Evolutionary conservation across 2,113 vertebrate species (phyloP), one percentile per base, ranked within the genome.

Genomic region (Melanostigma gelatinosum): DNA sequence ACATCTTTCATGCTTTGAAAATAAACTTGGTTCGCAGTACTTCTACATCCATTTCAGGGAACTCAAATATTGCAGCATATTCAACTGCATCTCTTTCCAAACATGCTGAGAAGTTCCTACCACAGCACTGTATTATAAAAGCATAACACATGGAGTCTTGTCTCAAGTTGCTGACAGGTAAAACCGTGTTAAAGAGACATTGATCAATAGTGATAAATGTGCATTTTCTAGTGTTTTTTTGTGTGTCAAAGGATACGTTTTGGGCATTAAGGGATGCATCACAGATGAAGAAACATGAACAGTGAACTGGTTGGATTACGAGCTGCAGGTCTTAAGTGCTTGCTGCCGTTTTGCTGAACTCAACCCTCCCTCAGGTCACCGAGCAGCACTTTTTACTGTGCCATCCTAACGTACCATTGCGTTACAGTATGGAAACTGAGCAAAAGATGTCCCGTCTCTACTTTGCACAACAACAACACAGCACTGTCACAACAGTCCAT

Each of bases 21-120:
- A 77, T 32, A 55, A 72, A 77, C 57, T 74, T 15, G 4, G 38
- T 82, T 50, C 22, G 52, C 64, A 40, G 29, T 22, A 4, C 34
- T 77, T 75, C 61, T 32, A 32, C 29, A 46, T 84, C 75, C 76
- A 36, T 87, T 74, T 50, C 57, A 48, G 36, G 4, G 40, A 78
- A 52, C 50, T 29, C 6, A 50, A 79, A 22, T 52, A 7, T 67
- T 40, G 79, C 36, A 44, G 15, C 36, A 24, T 64, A 64, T 67
- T 32, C 63, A 61, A 50, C 58, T 7, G 8, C 15, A 27, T 8
- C 5, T 1, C 34, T 54, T 54, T 20, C 10, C 3, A 36, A 69
- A 63, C 72, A 69, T 6, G 20, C 22, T 48, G 58, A 10, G 46
- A 63, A n/a, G 27, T 54, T 75, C 15, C 52, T 24, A 27, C 46